phyloP scores from a whole-genome alignment of 2,113 vertebrate species.

The Carollia perspicillata region DNA sequence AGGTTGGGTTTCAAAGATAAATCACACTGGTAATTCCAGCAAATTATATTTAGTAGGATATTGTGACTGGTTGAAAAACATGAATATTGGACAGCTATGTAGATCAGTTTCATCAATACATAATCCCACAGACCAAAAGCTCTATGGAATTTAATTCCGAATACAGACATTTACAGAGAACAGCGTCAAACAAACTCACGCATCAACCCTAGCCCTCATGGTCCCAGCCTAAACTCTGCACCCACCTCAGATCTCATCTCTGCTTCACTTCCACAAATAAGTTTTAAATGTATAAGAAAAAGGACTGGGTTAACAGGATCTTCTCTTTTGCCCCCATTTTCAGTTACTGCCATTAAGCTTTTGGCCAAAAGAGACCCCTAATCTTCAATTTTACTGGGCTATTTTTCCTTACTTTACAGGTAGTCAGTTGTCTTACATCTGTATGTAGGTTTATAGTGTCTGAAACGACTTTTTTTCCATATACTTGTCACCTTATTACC shows the following conservation, averaged over 20 bases:
- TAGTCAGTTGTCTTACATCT: background rate
- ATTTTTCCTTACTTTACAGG: background rate
- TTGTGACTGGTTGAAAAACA: conserved; percentile 15
- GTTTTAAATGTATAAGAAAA: background rate
- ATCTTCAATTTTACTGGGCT: background rate
- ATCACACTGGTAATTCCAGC: conserved; percentile 3
- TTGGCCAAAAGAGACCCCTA: background rate
- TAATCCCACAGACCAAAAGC: conserved; percentile 12
- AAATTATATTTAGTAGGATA: conserved; percentile 34
- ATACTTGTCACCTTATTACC: background rate
- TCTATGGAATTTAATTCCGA: conserved; percentile 25
- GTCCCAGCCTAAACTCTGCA: background rate
- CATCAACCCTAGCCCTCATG: background rate
- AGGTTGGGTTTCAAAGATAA: conserved; percentile 6
- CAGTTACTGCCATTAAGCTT: conserved; percentile 19
- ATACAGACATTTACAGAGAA: background rate
- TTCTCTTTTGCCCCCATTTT: background rate
- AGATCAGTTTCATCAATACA: conserved; percentile 19
- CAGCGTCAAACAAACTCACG: background rate
- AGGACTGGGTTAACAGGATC: background rate
- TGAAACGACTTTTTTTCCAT: background rate
- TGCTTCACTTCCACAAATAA: background rate
- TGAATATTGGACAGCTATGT: conserved; percentile 4
- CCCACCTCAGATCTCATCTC: background rate
- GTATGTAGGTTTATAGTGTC: background rate